Evolutionary conservation across 2,888 invertebrate genomes (phyloP).

Genomic region (Dyspetes luteomarginatus): DNA sequence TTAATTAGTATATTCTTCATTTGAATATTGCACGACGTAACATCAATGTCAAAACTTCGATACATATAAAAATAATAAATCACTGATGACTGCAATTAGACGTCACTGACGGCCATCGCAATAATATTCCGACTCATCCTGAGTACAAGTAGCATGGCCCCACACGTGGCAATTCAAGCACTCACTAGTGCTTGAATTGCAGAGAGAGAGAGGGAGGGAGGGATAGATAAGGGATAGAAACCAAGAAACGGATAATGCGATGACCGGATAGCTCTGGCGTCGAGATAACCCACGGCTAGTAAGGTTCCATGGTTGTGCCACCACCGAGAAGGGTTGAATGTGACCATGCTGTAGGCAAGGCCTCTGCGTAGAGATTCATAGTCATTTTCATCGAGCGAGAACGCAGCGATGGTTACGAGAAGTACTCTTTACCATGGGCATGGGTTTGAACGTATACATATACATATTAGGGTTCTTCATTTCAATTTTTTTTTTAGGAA

Average conservation of each 20-base stretch:
- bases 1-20: too few species aligned
- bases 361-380: conserved; percentile 58
- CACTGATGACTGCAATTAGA: too few species aligned
- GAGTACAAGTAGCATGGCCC: too few species aligned
- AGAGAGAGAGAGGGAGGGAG: conserved; percentile 33
- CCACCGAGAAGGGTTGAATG: conserved; percentile 49
- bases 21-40: too few species aligned
- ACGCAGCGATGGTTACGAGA: conserved; percentile 46
- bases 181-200: not conserved
- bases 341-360: conserved; percentile 35
- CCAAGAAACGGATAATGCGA: conserved; percentile 72
- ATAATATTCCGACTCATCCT: too few species aligned
- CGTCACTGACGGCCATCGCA: too few species aligned
- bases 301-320: conserved; percentile 63
- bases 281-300: conserved; percentile 60
- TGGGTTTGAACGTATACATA: conserved; percentile 3
- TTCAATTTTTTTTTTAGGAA: conserved; percentile 24
- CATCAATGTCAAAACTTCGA: too few species aligned
- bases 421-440: conserved; percentile 51
- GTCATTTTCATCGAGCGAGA: conserved; percentile 59
- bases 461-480: not conserved
- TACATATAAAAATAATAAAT: too few species aligned
- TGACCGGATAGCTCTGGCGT: conserved; percentile 69
- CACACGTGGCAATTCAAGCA: too few species aligned
- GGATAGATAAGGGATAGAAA: conserved; percentile 53